Base-by-base conservation (phyloP, 2,113 vertebrate genomes). In the Rhabdomys dilectus region DNA sequence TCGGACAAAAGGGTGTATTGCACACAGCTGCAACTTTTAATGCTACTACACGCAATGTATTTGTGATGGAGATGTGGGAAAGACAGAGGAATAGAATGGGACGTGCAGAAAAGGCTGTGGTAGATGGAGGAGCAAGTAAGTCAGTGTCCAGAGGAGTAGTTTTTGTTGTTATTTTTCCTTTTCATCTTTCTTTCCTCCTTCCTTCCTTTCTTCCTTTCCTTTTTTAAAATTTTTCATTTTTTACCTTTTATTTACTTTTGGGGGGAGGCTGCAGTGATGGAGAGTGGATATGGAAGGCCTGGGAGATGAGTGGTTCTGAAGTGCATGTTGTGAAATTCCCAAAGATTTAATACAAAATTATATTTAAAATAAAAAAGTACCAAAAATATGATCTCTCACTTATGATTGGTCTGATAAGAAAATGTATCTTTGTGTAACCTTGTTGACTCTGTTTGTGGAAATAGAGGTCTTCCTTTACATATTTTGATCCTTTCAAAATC, bases 351-450 rank as follows among this genome's bases (percentile, higher is more conserved):
- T 36, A 36, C 12, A 70, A 36, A 36, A 70, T 66, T 31, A 66
- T 70, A 70, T 70, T n/a, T 36, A 70, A 70, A 70, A 17, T 70
- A 70, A 70, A 31, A 66, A 66, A 66, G 64, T 66, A 66, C 29
- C 64, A 56, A 89, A 76, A 68, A 96, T 96, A 85, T 60, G 48
- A 56, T 90, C 89, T 93, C 36, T 4, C 21, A 84, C 22, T 91
- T 68, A 76, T 51, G 45, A 42, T 39, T 89, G 24, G 7, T 75
- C 36, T 10, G 9, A 39, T 51, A 19, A 60, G 15, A 51, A 45
- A 76, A n/a, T 15, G 0, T 9, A 58, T 60, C 53, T 16, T 39
- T 45, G 29, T 34, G 26, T 88, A 24, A 42, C n/a, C 24, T 19
- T 5, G 6, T 31, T 85, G 17, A 16, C 53, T 53, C 31, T 56